phyloP scores from a whole-genome alignment of 2,888 invertebrate species.

The Noctua janthe region DNA sequence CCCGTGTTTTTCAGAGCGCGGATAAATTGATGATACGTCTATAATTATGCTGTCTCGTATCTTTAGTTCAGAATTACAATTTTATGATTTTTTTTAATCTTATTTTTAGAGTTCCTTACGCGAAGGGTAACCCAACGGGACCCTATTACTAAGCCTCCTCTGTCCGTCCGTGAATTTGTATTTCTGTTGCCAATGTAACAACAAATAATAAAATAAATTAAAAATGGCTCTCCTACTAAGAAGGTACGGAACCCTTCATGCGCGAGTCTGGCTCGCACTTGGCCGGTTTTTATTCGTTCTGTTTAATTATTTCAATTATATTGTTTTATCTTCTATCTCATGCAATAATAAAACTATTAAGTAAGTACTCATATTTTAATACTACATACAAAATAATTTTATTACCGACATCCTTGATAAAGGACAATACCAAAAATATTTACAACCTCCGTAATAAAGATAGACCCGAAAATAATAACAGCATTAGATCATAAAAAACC shows the following conservation, averaged over 20 bases:
- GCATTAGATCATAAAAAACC: neutral
- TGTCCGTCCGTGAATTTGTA: no score
- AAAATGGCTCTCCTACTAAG: no score
- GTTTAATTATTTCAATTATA: no score
- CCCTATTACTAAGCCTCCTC: no score
- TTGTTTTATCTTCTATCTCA: neutral
- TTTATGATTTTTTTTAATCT: neutral
- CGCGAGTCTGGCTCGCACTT: no score
- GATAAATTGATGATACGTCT: neutral
- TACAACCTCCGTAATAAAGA: slow-evolving; percentile 21
- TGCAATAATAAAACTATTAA: neutral
- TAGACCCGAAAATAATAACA: slow-evolving; percentile 23
- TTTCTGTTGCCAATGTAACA: no score
- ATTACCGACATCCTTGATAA: neutral
- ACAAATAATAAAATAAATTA: no score
- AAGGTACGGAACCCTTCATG: no score
- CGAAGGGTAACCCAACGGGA: no score
- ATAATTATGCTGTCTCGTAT: neutral
- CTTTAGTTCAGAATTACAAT: neutral
- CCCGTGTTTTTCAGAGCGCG: neutral
- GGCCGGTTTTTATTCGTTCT: no score
- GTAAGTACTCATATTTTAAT: neutral
- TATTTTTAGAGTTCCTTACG: no score
- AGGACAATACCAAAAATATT: neutral
- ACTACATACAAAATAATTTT: neutral